A percentile compares a stretch with the other conserved stretches of the same genome.
Evolutionary conservation across 2,888 invertebrate species (phyloP).

Genomic region (Drosophila mercatorum): DNA sequence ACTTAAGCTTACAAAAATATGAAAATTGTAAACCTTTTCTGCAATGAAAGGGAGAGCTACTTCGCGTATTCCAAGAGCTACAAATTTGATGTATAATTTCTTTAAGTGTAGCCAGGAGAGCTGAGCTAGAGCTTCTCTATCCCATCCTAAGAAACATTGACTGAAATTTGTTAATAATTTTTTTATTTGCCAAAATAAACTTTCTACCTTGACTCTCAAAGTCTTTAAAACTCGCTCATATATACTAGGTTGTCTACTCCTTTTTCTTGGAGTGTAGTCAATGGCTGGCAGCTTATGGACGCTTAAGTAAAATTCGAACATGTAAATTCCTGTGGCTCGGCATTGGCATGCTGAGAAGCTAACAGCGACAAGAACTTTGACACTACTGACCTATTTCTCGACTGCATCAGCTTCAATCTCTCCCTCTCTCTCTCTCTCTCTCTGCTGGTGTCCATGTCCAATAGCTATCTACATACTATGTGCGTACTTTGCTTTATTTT

Average conservation of each 20-base stretch:
- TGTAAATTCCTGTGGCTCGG: slow-evolving; percentile 68
- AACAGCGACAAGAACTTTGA: slow-evolving; percentile 49
- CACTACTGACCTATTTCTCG: slow-evolving; percentile 56
- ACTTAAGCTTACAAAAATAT: not conserved
- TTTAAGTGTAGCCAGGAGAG: not conserved
- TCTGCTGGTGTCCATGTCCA: slow-evolving; percentile 22
- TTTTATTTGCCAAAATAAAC: no score
- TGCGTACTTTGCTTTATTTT: slow-evolving; percentile 78
- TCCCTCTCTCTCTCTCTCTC: not conserved
- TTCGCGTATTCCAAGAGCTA: not conserved
- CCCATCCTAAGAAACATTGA: no score
- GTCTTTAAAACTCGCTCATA: no score
- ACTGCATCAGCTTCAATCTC: slow-evolving; percentile 10
- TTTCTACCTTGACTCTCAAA: no score
- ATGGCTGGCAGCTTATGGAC: slow-evolving; percentile 40
- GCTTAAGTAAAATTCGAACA: slow-evolving; percentile 58
- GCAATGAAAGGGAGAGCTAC: not conserved
- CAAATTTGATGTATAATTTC: not conserved
- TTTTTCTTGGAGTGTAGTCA: slow-evolving; percentile 17
- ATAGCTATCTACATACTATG: slow-evolving; percentile 36
- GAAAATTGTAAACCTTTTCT: no score
- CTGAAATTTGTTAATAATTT: no score
- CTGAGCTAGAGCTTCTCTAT: no score
- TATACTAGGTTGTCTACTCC: not conserved
- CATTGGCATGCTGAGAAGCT: slow-evolving; percentile 38